These are phyloP conservation scores for Anolis sagrei DNA, from an alignment of 2,113 vertebrate genomes.

Conservation along the genomic window DNA sequence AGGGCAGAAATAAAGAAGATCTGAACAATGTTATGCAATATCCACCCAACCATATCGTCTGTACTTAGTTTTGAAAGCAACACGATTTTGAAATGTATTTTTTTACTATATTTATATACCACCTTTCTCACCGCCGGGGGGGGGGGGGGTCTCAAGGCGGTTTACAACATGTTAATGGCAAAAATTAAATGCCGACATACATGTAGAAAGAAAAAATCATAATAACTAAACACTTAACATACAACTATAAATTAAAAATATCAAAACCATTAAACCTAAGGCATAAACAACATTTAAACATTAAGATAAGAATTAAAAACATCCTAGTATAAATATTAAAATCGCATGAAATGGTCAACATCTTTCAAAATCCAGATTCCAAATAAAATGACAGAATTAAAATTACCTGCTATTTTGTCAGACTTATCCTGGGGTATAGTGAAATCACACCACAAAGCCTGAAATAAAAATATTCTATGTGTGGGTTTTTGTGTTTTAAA, in stretches of 20 bases:
- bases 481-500: fast-evolving
- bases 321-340: no score
- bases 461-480: constrained; percentile 53
- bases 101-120: no score
- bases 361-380: not conserved
- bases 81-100: not conserved
- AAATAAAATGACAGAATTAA: constrained; percentile 31
- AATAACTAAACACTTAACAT: no score
- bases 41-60: not conserved
- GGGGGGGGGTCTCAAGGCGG: no score
- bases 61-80: not conserved
- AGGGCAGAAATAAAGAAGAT: not conserved
- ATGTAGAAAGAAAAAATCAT: no score
- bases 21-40: not conserved
- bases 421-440: constrained; percentile 82
- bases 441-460: constrained; percentile 98
- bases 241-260: no score
- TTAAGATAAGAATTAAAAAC: no score
- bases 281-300: no score
- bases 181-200: no score
- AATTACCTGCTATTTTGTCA: constrained; percentile 81
- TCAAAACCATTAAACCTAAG: no score
- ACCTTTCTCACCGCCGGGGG: no score
- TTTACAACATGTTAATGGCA: no score
- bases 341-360: not conserved